Percentiles rank a stretch among this genome's conserved stretches.
Evolutionary conservation across 2,113 vertebrate genomes (phyloP).

Genomic region (Marmota flaviventris): DNA sequence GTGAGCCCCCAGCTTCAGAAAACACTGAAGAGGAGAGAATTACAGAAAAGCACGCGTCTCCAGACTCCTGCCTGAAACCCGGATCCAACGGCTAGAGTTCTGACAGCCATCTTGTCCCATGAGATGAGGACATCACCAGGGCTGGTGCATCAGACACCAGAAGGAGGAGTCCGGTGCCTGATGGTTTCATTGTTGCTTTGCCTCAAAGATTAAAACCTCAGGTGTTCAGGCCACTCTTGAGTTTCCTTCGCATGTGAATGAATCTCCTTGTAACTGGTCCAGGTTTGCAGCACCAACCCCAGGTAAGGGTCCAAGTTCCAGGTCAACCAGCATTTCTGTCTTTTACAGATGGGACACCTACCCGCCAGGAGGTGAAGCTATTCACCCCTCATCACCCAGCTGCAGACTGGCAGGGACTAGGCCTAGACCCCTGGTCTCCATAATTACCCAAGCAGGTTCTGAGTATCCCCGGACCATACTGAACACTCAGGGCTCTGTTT

Average conservation of each 20-base stretch:
- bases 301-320: neutral
- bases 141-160: neutral
- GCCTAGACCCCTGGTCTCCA: neutral
- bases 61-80: neutral
- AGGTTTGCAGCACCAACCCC: neutral
- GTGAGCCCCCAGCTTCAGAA: neutral
- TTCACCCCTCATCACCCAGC: neutral
- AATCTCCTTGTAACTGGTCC: neutral
- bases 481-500: conserved; percentile 75
- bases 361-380: neutral
- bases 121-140: neutral
- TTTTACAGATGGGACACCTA: neutral
- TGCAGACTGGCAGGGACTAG: neutral
- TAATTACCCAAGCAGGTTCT: conserved; percentile 23
- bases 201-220: conserved; percentile 10
- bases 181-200: neutral
- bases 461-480: conserved; percentile 6
- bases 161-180: neutral
- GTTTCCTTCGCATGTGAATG: neutral
- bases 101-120: neutral
- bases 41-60: neutral
- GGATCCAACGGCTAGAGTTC: neutral
- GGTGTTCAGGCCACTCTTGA: neutral
- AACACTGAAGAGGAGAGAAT: neutral
- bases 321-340: neutral